Percentiles rank a stretch among this genome's conserved stretches.
Conservation (phyloP, 2,888 invertebrate species). For the Mechanitis mazaeus region DNA sequence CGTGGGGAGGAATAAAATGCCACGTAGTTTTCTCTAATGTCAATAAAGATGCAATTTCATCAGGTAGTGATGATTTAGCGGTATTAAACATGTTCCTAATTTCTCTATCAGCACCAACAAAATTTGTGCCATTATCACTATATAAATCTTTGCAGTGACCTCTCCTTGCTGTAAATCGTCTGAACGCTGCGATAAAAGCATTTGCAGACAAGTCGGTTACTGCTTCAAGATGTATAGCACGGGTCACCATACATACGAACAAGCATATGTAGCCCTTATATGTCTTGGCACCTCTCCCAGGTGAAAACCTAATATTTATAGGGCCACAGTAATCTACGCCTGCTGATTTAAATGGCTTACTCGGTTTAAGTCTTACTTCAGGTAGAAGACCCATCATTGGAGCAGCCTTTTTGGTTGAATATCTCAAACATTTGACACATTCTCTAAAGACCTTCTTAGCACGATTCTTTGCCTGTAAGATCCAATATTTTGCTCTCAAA, state of each 20-base stretch:
- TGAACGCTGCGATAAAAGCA: constrained; percentile 29
- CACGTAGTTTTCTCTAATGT: constrained; percentile 6
- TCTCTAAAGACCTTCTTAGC: constrained; percentile 17
- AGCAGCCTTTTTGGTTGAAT: not conserved
- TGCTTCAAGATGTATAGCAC: constrained; percentile 24
- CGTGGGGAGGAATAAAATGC: constrained; percentile 23
- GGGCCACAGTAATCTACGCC: constrained; percentile 26
- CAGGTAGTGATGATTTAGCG: too few species aligned
- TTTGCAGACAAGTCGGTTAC: constrained; percentile 21
- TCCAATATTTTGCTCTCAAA: constrained; percentile 30
- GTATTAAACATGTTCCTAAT: constrained; percentile 12
- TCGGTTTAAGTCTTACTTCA: constrained; percentile 12
- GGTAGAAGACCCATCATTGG: constrained; percentile 30
- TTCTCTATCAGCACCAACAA: constrained; percentile 26
- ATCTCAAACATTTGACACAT: constrained; percentile 17
- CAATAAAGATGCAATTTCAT: too few species aligned
- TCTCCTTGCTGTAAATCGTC: constrained; percentile 28
- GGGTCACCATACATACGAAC: constrained; percentile 24
- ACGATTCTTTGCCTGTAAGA: constrained; percentile 20
- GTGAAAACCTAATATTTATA: constrained; percentile 15
- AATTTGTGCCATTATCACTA: constrained; percentile 33
- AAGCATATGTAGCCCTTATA: constrained; percentile 14
- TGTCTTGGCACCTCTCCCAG: constrained; percentile 17
- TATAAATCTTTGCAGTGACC: constrained; percentile 28
- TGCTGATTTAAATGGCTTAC: constrained; percentile 13